Percentiles rank a stretch among this genome's conserved stretches.
These are phyloP conservation scores for Scaptomyza flava DNA, from an alignment of 2,888 invertebrate genomes.

Conservation along the genomic window DNA sequence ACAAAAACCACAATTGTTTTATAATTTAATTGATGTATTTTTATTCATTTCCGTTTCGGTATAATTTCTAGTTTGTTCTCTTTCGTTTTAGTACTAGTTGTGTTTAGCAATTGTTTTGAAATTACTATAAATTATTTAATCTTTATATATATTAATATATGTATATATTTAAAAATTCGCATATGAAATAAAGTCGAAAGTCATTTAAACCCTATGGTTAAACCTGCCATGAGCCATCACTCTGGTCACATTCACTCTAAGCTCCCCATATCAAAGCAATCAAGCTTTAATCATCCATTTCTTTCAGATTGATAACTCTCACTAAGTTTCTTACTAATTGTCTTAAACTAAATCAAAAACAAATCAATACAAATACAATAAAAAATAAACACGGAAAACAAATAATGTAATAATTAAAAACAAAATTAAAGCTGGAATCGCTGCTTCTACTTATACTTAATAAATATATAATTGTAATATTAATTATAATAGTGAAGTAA, in stretches of 20 bases:
- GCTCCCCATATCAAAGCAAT: constrained; percentile 35
- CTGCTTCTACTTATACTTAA: constrained; percentile 56
- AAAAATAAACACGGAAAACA: constrained; percentile 61
- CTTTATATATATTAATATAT: constrained; percentile 67
- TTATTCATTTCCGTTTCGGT: constrained; percentile 82
- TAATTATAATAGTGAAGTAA: constrained; percentile 38
- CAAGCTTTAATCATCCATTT: constrained; percentile 23
- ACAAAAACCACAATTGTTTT: constrained; percentile 1
- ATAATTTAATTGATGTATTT: constrained; percentile 74
- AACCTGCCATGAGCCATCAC: constrained; percentile 30
- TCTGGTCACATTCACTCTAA: constrained; percentile 25
- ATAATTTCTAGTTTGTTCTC: constrained; percentile 82
- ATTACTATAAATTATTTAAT: constrained; percentile 79
- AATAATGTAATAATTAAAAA: constrained; percentile 57
- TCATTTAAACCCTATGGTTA: constrained; percentile 57
- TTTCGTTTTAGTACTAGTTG: constrained; percentile 77
- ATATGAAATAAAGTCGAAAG: constrained; percentile 79
- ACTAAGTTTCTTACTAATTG: constrained; percentile 29
- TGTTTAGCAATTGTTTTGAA: constrained; percentile 71
- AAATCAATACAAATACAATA: constrained; percentile 55
- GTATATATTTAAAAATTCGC: constrained; percentile 76
- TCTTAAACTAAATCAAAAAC: constrained; percentile 68
- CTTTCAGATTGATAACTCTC: constrained; percentile 29
- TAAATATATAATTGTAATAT: constrained; percentile 16
- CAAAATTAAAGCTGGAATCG: constrained; percentile 77